These are phyloP conservation scores for Microplitis demolitor DNA, from an alignment of 1,140 invertebrate genomes.

Conservation along the genomic window DNA sequence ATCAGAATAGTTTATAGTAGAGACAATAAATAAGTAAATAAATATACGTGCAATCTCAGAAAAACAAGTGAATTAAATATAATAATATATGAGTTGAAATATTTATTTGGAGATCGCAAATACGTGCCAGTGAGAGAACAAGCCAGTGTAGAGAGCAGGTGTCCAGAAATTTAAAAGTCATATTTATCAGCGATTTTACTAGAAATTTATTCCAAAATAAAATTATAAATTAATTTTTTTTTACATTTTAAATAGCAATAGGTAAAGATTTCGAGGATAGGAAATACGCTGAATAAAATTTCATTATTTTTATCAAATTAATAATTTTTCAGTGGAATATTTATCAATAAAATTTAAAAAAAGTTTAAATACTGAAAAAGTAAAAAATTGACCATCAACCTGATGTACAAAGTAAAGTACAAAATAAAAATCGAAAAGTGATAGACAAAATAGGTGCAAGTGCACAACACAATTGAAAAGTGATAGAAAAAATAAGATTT, in stretches of 20 bases:
- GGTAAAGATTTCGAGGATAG: no score
- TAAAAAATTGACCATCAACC: not conserved
- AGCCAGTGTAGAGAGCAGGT: conserved; percentile 1
- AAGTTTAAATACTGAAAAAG: not conserved
- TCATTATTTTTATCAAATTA: no score
- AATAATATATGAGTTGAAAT: no score
- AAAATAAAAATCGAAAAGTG: not conserved
- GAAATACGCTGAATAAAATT: no score
- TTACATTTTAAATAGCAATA: no score
- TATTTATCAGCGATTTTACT: not conserved
- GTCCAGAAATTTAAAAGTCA: not conserved
- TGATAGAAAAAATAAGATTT: conserved; percentile 13
- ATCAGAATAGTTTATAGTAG: conserved; percentile 16
- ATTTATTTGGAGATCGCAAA: not conserved
- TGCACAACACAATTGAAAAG: not conserved
- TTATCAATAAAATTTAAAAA: not conserved
- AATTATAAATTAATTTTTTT: not conserved
- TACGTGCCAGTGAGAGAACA: not conserved
- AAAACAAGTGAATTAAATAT: not conserved
- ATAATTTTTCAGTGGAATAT: no score
- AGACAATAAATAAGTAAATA: not conserved
- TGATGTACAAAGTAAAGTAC: no score
- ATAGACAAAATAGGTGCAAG: not conserved
- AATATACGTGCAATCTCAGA: not conserved
- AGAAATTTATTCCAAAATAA: not conserved